Conservation (phyloP, 2,113 vertebrate species). For the Oryzias melastigma region DNA sequence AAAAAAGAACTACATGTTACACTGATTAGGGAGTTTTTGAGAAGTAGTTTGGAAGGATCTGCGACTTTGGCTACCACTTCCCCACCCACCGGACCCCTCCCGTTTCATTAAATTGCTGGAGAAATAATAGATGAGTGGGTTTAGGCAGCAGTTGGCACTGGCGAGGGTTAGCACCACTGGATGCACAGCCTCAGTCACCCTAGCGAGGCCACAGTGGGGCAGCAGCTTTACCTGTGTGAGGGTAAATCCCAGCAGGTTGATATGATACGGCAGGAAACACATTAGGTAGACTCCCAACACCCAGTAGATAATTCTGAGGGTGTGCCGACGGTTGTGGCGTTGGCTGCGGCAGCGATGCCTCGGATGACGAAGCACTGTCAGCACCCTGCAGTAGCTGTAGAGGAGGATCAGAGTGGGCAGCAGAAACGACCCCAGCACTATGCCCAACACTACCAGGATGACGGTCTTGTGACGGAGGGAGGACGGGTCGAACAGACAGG, state of each 20-base stretch:
- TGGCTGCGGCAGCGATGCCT: conserved; percentile 34
- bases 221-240: conserved; percentile 67
- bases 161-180: conserved; percentile 69
- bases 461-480: conserved; percentile 48
- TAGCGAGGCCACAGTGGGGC: conserved; percentile 61
- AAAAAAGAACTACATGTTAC: neutral
- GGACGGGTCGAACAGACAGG: conserved; percentile 66
- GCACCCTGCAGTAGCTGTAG: conserved; percentile 71
- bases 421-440: conserved; percentile 65
- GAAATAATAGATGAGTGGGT: conserved; percentile 76
- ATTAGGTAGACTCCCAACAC: conserved; percentile 72
- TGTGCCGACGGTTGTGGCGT: conserved; percentile 33
- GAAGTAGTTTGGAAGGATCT: neutral
- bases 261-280: conserved; percentile 75
- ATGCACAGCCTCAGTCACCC: conserved; percentile 61
- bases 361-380: conserved; percentile 50
- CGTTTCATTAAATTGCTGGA: conserved; percentile 60
- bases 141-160: conserved; percentile 77
- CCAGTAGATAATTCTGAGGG: conserved; percentile 72
- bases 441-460: conserved; percentile 61
- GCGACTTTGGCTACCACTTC: conserved; percentile 52
- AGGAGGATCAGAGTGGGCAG: conserved; percentile 68
- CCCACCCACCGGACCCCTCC: conserved; percentile 24
- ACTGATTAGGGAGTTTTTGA: neutral
- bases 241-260: conserved; percentile 74